These are phyloP conservation scores for Octodonta nipae DNA, from an alignment of 2,888 invertebrate species.

Conservation along the genomic window DNA sequence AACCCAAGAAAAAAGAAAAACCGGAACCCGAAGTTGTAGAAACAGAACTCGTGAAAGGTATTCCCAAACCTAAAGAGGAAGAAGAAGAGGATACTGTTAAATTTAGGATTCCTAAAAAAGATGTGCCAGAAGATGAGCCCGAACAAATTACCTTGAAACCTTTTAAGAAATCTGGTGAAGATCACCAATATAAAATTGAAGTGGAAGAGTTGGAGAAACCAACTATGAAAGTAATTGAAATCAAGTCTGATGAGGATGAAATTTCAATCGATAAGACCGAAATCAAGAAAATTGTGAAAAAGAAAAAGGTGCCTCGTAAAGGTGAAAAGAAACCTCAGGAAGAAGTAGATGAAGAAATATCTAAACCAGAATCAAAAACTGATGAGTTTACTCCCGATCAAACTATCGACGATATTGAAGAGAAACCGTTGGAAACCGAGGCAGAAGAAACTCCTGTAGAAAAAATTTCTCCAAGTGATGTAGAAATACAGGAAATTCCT, in stretches of 20 bases:
- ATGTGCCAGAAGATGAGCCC: constrained; percentile 21
- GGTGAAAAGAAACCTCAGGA: constrained; percentile 21
- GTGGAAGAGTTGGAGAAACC: constrained; percentile 13
- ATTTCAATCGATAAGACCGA: constrained; percentile 4
- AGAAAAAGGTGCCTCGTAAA: constrained; percentile 20
- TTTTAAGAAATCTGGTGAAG: constrained; percentile 27
- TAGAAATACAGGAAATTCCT: too few species aligned
- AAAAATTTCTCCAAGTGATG: too few species aligned
- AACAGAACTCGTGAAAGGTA: constrained; percentile 20
- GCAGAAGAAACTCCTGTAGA: too few species aligned
- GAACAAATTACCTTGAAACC: constrained; percentile 32
- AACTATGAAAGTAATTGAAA: constrained; percentile 16
- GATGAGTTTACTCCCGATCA: background rate
- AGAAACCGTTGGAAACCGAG: constrained; percentile 19
- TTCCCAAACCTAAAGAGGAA: constrained; percentile 24
- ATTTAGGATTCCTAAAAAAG: constrained; percentile 29
- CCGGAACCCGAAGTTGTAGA: constrained; percentile 19
- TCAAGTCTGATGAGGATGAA: constrained; percentile 18
- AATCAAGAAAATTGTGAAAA: constrained; percentile 12
- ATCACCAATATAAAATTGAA: constrained; percentile 18
- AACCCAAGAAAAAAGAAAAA: constrained; percentile 24
- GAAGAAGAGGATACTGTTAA: constrained; percentile 33
- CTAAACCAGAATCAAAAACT: background rate
- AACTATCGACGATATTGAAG: constrained; percentile 23
- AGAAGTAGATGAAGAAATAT: constrained; percentile 8